These are phyloP conservation scores for Dreissena polymorpha DNA, from an alignment of 1,140 invertebrate genomes.

Conservation along the genomic window DNA sequence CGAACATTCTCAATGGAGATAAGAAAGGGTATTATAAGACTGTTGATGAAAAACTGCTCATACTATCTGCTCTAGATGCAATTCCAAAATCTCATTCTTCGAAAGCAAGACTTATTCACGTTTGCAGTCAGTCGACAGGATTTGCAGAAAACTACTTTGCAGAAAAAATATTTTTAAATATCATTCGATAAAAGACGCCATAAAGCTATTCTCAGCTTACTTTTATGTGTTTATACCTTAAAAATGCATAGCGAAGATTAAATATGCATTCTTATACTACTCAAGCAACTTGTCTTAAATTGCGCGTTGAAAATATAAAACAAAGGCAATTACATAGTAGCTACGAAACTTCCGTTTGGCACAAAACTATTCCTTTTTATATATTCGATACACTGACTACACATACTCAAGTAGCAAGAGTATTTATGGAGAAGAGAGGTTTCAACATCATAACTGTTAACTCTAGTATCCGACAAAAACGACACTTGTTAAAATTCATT, in stretches of 20 bases:
- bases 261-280: neutral
- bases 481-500: neutral
- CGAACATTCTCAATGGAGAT: too few relatives aligned
- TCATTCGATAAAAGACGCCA: neutral
- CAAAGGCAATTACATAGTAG: neutral
- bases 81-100: neutral
- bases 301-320: neutral
- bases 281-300: neutral
- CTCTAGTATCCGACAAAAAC: neutral
- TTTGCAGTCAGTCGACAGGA: neutral
- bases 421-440: neutral
- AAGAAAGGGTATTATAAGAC: too few relatives aligned
- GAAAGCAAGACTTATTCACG: too few relatives aligned
- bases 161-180: neutral
- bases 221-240: neutral
- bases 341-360: slow-evolving; percentile 5
- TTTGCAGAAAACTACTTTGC: neutral
- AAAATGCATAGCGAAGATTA: neutral
- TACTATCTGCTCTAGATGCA: too few relatives aligned
- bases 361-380: neutral
- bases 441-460: neutral
- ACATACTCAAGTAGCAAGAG: too few relatives aligned
- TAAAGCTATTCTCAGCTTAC: too few relatives aligned
- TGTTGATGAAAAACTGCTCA: too few relatives aligned
- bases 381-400: slow-evolving; percentile 1